These are phyloP conservation scores for Drosophila lowei DNA, from an alignment of 1,140 invertebrate species.

Conservation along the genomic window DNA sequence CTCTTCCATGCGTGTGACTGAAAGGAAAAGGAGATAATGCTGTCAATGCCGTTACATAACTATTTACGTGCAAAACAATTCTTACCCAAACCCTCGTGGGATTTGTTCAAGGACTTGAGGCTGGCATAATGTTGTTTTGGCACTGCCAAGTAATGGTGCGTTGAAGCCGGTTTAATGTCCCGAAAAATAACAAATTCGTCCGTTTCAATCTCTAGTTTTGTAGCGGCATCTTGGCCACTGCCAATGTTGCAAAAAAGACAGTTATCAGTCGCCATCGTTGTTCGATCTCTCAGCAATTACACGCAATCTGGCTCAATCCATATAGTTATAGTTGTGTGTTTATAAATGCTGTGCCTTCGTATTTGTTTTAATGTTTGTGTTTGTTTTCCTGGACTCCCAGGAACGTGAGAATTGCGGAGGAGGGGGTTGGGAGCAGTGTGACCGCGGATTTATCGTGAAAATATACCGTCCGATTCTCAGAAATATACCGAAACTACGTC, in stretches of 20 bases:
- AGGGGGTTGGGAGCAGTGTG: too few relatives aligned
- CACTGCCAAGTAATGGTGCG: constrained; percentile 91
- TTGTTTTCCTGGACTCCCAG: too few relatives aligned
- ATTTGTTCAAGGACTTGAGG: constrained; percentile 87
- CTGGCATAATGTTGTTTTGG: constrained; percentile 91
- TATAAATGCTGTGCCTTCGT: too few relatives aligned
- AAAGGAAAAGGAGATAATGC: constrained; percentile 35
- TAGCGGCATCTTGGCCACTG: constrained; percentile 84
- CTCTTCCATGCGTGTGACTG: constrained; percentile 46
- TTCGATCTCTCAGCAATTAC: too few relatives aligned
- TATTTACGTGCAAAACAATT: too few relatives aligned
- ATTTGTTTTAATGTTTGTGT: too few relatives aligned
- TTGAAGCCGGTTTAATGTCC: constrained; percentile 92
- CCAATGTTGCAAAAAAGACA: constrained; percentile 91
- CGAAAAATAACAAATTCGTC: constrained; percentile 91
- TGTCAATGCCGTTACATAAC: background rate
- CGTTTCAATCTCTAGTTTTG: constrained; percentile 87
- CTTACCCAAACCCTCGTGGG: constrained; percentile 88
- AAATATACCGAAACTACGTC: too few relatives aligned
- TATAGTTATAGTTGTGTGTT: too few relatives aligned
- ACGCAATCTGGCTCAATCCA: too few relatives aligned
- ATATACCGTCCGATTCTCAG: too few relatives aligned
- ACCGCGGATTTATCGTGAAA: too few relatives aligned
- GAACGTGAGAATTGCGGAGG: too few relatives aligned
- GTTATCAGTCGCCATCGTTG: background rate